Evolutionary conservation across 2,888 invertebrate genomes (phyloP).

Genomic region (Tanytarsus gracilentus): DNA sequence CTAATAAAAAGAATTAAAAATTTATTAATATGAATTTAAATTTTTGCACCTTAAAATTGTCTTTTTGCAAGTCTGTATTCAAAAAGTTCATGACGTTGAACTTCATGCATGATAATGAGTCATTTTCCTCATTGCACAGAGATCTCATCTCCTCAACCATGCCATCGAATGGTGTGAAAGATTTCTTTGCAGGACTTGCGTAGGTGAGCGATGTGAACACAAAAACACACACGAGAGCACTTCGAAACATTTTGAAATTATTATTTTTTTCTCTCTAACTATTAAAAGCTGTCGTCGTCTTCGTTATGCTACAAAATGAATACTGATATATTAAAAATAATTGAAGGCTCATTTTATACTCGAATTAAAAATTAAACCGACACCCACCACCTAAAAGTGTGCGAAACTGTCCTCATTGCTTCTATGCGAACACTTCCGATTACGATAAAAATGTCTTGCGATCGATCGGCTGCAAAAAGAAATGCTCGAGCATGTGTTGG

Average conservation of each 20-base stretch:
- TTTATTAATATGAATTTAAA: slow-evolving; percentile 13
- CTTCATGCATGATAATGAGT: slow-evolving; percentile 73
- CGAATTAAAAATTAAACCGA: slow-evolving; percentile 6
- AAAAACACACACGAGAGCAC: slow-evolving; percentile 43
- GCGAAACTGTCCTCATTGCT: too few relatives aligned
- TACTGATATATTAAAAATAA: slow-evolving; percentile 43
- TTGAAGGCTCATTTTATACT: slow-evolving; percentile 44
- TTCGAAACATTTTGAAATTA: not conserved
- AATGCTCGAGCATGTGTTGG: not conserved
- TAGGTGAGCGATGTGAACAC: slow-evolving; percentile 50
- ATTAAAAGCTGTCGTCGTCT: slow-evolving; percentile 6
- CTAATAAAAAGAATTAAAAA: slow-evolving; percentile 41
- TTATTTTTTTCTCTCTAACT: not conserved
- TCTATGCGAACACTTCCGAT: too few relatives aligned
- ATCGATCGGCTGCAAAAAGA: not conserved
- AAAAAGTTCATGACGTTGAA: slow-evolving; percentile 70
- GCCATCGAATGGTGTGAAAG: slow-evolving; percentile 60
- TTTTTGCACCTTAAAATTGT: slow-evolving; percentile 60
- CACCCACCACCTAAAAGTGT: slow-evolving; percentile 18
- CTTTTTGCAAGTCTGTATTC: slow-evolving; percentile 69
- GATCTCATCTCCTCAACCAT: slow-evolving; percentile 67
- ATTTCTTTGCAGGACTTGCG: slow-evolving; percentile 58
- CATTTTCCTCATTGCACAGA: slow-evolving; percentile 64
- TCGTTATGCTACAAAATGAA: slow-evolving; percentile 36
- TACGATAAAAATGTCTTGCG: too few relatives aligned